Evolutionary conservation across 2,797 vertebrate species (phyloP).

Genomic region (Halcyon leucocephala): DNA sequence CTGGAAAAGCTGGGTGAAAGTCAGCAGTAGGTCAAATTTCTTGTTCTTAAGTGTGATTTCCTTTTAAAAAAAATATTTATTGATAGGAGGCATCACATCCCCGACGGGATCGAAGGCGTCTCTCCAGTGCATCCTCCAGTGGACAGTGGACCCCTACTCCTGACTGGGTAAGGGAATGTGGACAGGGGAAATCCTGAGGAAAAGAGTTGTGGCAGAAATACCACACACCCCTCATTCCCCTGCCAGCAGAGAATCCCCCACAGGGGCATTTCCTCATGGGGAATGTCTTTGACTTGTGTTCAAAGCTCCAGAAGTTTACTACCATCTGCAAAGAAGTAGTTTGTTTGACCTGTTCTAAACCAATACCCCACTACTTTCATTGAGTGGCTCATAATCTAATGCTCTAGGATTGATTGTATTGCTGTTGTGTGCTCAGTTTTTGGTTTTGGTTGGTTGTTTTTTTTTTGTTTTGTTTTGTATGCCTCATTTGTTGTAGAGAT

Average conservation of each 20-base stretch:
- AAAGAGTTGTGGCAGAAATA: neutral
- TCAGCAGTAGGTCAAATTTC: neutral
- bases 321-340: neutral
- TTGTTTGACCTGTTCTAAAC: neutral
- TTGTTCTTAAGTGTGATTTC: neutral
- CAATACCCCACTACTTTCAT: neutral
- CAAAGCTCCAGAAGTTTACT: neutral
- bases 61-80: neutral
- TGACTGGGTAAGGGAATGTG: conserved; percentile 90
- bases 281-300: neutral
- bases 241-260: neutral
- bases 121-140: conserved; percentile 84
- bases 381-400: neutral
- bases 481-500: neutral
- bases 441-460: too few relatives aligned
- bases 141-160: conserved; percentile 89
- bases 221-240: neutral
- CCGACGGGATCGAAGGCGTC: conserved; percentile 85
- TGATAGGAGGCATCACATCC: conserved; percentile 88
- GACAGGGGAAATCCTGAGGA: neutral
- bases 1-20: neutral
- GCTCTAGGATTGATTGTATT: neutral
- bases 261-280: neutral
- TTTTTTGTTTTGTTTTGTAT: neutral
- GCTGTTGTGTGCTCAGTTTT: neutral